These are phyloP conservation scores for Brienomyrus brachyistius DNA, from an alignment of 2,113 vertebrate species.

Conservation along the genomic window DNA sequence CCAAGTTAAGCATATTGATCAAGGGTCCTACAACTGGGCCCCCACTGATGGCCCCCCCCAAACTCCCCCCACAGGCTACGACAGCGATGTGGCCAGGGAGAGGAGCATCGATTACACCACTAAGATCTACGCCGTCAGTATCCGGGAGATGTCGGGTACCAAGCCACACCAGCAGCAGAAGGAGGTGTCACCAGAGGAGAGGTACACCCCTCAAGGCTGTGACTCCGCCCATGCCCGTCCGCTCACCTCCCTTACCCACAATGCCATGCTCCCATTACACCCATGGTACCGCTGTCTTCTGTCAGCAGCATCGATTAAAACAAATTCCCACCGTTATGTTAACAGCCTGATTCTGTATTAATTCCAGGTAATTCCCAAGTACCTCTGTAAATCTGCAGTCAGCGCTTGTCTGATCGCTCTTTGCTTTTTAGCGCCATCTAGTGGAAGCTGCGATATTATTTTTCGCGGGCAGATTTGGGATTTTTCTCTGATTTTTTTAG, in stretches of 20 bases:
- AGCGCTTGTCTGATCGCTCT: not conserved
- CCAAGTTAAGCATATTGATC: not conserved
- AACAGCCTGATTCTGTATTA: not conserved
- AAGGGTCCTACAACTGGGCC: not conserved
- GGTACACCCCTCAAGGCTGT: constrained; percentile 56
- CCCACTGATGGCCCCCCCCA: not conserved
- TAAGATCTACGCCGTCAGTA: constrained; percentile 85
- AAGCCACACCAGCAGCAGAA: constrained; percentile 88
- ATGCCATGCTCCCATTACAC: no score
- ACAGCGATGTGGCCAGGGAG: constrained; percentile 91
- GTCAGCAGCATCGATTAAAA: not conserved
- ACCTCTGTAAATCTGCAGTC: not conserved
- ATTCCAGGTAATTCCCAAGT: not conserved
- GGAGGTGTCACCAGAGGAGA: constrained; percentile 79
- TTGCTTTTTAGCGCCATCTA: constrained; percentile 10
- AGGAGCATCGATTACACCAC: constrained; percentile 84
- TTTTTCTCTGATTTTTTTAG: not conserved
- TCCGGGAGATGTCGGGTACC: constrained; percentile 86
- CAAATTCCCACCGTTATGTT: not conserved
- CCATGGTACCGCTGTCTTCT: not conserved
- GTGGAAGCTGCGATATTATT: not conserved
- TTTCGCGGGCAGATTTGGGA: not conserved
- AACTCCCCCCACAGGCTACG: constrained; percentile 71
- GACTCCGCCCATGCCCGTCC: not conserved
- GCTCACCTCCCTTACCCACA: not conserved